Conservation (phyloP, 1,140 invertebrate genomes). For the Bradynema listronoti region DNA sequence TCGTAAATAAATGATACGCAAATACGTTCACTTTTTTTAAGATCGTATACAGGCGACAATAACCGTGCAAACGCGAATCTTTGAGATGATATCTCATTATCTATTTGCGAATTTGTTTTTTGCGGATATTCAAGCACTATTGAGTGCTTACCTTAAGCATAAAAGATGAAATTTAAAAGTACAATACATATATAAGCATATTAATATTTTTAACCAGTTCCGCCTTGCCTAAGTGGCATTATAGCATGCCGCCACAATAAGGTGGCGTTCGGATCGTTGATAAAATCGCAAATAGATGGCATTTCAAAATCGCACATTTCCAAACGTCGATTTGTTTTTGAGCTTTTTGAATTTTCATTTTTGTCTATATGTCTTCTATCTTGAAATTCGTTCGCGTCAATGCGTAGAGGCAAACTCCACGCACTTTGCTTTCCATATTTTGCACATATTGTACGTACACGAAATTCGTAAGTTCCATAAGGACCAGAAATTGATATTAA, state of each 20-base stretch:
- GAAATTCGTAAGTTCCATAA: too few species aligned
- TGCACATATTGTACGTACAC: too few species aligned
- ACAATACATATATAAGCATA: background rate
- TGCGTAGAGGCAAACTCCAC: too few species aligned
- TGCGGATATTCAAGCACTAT: constrained; percentile 33
- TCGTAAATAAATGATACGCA: constrained; percentile 23
- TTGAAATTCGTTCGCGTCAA: too few species aligned
- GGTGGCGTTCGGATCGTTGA: constrained; percentile 12
- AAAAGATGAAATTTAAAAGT: background rate
- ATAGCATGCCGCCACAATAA: background rate
- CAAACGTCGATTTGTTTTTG: background rate
- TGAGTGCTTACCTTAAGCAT: constrained; percentile 6
- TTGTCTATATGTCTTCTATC: too few species aligned
- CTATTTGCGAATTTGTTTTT: too few species aligned
- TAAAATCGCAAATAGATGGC: constrained; percentile 14
- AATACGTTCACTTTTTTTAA: constrained; percentile 18
- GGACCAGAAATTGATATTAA: too few species aligned
- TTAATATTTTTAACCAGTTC: background rate
- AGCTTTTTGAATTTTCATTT: too few species aligned
- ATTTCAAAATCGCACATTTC: constrained; percentile 25
- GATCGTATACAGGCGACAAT: constrained; percentile 34
- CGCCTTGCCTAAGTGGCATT: background rate
- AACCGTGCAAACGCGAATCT: constrained; percentile 19
- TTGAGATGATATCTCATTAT: constrained; percentile 3
- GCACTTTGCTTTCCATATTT: too few species aligned